phyloP scores from a whole-genome alignment of 2,797 vertebrate species.

The Sphenopsis melanotis region DNA sequence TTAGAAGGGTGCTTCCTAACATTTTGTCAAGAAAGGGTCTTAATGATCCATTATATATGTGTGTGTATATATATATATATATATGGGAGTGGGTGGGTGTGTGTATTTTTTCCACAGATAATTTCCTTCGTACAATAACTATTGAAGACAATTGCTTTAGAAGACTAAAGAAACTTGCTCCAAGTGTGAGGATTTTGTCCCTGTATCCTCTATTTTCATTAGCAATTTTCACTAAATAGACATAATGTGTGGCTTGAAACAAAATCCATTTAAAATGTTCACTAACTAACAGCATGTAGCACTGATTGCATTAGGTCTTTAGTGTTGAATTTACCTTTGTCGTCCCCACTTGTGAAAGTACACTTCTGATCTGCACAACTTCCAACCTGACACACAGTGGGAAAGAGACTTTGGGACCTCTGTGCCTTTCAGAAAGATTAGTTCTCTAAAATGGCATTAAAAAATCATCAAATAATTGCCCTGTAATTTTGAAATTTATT shows the following conservation, averaged over 20 bases:
- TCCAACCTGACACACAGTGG: not conserved
- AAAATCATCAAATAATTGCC: not conserved
- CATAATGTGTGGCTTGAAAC: not conserved
- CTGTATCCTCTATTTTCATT: not conserved
- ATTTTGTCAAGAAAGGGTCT: not conserved
- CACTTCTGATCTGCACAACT: not conserved
- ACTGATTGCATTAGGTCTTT: not conserved
- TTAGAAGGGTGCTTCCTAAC: not conserved
- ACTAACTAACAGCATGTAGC: not conserved
- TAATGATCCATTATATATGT: not conserved
- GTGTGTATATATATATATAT: accelerated
- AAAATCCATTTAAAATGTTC: not conserved
- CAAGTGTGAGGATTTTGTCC: not conserved
- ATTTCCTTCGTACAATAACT: not conserved
- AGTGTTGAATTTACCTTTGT: not conserved
- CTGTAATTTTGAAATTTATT: not conserved
- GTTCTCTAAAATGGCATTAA: not conserved
- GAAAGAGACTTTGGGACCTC: not conserved
- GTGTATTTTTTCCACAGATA: not conserved
- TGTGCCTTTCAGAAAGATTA: not conserved
- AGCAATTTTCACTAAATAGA: not conserved
- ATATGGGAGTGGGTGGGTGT: not conserved
- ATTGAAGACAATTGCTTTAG: not conserved
- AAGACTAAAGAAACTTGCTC: not conserved
- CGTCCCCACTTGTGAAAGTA: accelerated